phyloP scores from a whole-genome alignment of 1,140 invertebrate genomes.

The Goniozus legneri region DNA sequence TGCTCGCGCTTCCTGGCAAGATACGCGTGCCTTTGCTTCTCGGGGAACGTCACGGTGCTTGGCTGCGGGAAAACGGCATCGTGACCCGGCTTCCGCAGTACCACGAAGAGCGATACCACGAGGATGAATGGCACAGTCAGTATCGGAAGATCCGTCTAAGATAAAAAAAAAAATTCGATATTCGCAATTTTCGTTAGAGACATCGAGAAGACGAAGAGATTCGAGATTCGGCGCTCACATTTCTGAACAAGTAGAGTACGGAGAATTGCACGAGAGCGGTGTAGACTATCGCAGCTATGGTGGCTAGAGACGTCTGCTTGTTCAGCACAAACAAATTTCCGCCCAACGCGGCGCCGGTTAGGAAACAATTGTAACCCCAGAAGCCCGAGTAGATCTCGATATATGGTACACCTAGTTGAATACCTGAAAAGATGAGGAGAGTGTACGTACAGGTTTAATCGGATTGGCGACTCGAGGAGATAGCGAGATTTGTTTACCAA shows the following conservation, averaged over 20 bases:
- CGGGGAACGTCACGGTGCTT: slow-evolving; percentile 34
- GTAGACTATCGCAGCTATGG: slow-evolving; percentile 40
- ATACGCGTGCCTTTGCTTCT: slow-evolving; percentile 40
- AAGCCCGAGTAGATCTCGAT: slow-evolving; percentile 41
- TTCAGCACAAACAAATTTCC: slow-evolving; percentile 47
- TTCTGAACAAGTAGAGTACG: slow-evolving; percentile 24
- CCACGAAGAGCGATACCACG: slow-evolving; percentile 44
- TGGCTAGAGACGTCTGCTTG: slow-evolving; percentile 38
- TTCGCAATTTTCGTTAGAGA: not conserved
- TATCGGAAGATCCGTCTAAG: slow-evolving; percentile 40
- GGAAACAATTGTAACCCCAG: slow-evolving; percentile 50
- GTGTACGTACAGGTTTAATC: no score
- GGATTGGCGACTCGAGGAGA: no score
- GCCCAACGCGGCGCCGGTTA: slow-evolving; percentile 43
- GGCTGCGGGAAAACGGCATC: slow-evolving; percentile 30
- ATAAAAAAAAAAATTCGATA: slow-evolving; percentile 5
- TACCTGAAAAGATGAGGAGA: no score
- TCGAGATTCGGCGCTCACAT: slow-evolving; percentile 19
- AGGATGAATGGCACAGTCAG: slow-evolving; percentile 47
- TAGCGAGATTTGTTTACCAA: slow-evolving; percentile 45
- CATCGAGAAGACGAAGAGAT: not conserved
- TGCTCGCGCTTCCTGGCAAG: not conserved
- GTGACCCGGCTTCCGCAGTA: slow-evolving; percentile 27
- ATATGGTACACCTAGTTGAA: slow-evolving; percentile 31
- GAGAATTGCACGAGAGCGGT: slow-evolving; percentile 43